Evolutionary conservation across 2,113 vertebrate genomes (phyloP).

Genomic region (Oryzias curvinotus): DNA sequence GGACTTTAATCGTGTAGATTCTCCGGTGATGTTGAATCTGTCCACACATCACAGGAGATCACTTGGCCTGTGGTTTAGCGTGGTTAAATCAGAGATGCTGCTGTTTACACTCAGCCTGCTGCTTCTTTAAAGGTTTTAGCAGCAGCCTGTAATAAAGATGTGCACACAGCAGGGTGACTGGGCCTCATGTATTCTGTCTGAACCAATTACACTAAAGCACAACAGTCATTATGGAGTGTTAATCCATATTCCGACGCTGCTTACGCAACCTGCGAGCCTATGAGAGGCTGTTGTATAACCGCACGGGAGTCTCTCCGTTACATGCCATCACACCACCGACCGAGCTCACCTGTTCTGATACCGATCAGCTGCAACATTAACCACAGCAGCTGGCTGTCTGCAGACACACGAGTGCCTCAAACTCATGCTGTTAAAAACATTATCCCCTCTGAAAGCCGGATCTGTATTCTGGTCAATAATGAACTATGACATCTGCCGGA

Average conservation of each 20-base stretch:
- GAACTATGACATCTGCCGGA: not conserved
- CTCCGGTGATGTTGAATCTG: too few relatives aligned
- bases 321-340: slow-evolving; percentile 35
- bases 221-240: slow-evolving; percentile 38
- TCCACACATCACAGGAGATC: too few relatives aligned
- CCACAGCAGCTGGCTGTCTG: slow-evolving; percentile 58
- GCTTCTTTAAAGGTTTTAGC: too few relatives aligned
- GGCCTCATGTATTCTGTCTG: slow-evolving; percentile 24
- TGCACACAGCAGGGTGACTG: slow-evolving; percentile 15
- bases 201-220: slow-evolving; percentile 27
- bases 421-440: slow-evolving; percentile 9
- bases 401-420: slow-evolving; percentile 29
- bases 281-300: slow-evolving; percentile 54
- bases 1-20: too few relatives aligned
- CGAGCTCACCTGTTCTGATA: slow-evolving; percentile 34
- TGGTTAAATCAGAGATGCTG: too few relatives aligned
- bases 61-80: too few relatives aligned
- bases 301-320: slow-evolving; percentile 29
- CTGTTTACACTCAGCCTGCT: too few relatives aligned
- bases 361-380: slow-evolving; percentile 53
- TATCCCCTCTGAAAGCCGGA: not conserved
- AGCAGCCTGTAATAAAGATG: slow-evolving; percentile 2
- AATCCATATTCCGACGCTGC: slow-evolving; percentile 58
- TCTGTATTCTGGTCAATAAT: slow-evolving; percentile 7
- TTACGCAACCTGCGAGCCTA: slow-evolving; percentile 56